These are phyloP conservation scores for Lynx canadensis DNA, from an alignment of 2,113 vertebrate genomes.

Conservation along the genomic window DNA sequence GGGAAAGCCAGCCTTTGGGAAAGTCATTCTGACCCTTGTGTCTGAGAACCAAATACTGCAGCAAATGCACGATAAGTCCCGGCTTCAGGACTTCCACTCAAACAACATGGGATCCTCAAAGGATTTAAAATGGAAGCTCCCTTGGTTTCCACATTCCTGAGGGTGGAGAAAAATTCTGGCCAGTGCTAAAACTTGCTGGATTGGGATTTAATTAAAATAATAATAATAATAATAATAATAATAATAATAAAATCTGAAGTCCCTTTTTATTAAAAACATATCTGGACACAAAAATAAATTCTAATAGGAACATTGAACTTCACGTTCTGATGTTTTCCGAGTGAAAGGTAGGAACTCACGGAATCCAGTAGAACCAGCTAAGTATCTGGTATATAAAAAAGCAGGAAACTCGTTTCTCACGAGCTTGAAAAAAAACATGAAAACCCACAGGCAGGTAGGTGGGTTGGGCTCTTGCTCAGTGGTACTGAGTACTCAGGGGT, in stretches of 20 bases:
- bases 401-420: background rate
- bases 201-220: background rate
- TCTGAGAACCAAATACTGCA: background rate
- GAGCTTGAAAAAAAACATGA: background rate
- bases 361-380: background rate
- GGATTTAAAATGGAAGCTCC: background rate
- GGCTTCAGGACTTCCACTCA: background rate
- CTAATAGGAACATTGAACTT: background rate
- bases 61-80: background rate
- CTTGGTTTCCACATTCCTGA: background rate
- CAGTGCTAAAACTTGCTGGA: background rate
- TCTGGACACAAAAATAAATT: background rate
- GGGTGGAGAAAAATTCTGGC: background rate
- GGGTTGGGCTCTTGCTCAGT: background rate
- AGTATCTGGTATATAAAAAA: background rate
- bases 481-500: background rate
- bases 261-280: background rate
- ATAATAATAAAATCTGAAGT: background rate
- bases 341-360: background rate
- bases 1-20: constrained; percentile 47
- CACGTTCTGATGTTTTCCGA: background rate
- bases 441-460: background rate
- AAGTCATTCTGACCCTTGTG: constrained; percentile 30
- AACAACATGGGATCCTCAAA: background rate
- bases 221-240: background rate